Evolutionary conservation across 1,140 invertebrate species (phyloP), one percentile per base, ranked within the genome.

Genomic region (Saccostrea echinata): DNA sequence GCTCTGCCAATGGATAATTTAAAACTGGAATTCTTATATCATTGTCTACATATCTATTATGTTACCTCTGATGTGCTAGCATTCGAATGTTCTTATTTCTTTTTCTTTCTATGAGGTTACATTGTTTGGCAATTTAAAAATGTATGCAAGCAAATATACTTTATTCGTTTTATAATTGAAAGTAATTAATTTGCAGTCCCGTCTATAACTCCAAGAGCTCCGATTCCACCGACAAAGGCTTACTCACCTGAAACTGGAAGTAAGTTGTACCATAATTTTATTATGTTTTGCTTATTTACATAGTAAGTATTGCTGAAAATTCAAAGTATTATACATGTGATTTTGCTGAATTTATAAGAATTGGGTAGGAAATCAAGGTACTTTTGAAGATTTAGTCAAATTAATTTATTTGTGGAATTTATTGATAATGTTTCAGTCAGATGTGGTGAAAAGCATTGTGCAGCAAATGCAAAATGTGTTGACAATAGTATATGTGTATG

Each of bases 401-500:
- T 64, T 21, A 64, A 18, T 33, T 30, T 6, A 27, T 35, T 11
- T 21, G 12, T 13, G 3, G 30, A 81, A 27, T 35, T 11, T 21
- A 12, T 13, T 30, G 30, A 81, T 27, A 16, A n/a, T 21, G 12
- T 83, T 76, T 84, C 61, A 87, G 82, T n/a, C 9, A 55, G 27
- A n/a, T 68, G 64, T 52, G 55, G 86, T 43, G 24, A 30, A 18
- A 76, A 76, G 30, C 12, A 27, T 21, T 87, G 86, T 71, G 82
- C n/a, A 13, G 57, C 24, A n/a, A 84, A 87, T 71, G 86, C 86
- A 57, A 33, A 30, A 3, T 87, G 80, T 76, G 6, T 53, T 27
- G 30, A 52, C 6, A 84, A 76, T 71, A n/a, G 82, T 27, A n/a
- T n/a, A 61, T 87, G 86, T 53, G 24, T 52, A 27, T 87, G 86